Evolutionary conservation across 2,797 vertebrate genomes (phyloP).

Genomic region (Pseudomugil tenellus): DNA sequence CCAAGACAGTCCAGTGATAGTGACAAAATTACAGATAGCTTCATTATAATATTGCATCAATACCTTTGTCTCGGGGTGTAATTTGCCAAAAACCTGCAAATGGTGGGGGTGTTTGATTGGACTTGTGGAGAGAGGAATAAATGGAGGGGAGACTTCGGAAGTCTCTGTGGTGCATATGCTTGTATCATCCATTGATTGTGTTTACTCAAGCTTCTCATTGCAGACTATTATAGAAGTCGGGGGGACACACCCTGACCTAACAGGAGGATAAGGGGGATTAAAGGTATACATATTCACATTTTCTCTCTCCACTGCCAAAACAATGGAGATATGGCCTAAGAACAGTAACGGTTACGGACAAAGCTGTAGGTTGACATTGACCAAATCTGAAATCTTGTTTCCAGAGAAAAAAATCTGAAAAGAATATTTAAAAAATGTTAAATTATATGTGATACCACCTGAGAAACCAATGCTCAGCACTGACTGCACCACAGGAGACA

Average conservation of each 20-base stretch:
- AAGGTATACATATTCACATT: slow-evolving; percentile 72
- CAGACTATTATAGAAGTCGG: slow-evolving; percentile 80
- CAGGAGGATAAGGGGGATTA: slow-evolving; percentile 80
- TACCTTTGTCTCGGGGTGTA: slow-evolving; percentile 56
- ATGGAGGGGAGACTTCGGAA: slow-evolving; percentile 39
- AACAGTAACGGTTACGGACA: neutral
- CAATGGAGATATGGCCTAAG: slow-evolving; percentile 21
- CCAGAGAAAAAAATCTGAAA: neutral
- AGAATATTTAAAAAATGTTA: neutral
- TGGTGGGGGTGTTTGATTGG: slow-evolving; percentile 60
- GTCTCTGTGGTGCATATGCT: slow-evolving; percentile 70
- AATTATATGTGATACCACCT: neutral
- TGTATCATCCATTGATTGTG: slow-evolving; percentile 84
- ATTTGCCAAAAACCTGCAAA: slow-evolving; percentile 42
- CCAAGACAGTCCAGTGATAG: slow-evolving; percentile 73
- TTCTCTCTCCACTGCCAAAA: slow-evolving; percentile 51
- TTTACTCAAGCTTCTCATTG: slow-evolving; percentile 86
- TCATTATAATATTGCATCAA: slow-evolving; percentile 58
- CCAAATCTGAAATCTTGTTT: neutral
- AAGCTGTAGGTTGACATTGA: neutral
- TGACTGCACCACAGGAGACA: neutral
- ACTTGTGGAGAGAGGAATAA: slow-evolving; percentile 49
- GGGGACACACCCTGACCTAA: slow-evolving; percentile 77
- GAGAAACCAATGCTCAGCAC: neutral
- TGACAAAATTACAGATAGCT: slow-evolving; percentile 80